Evolutionary conservation across 1,140 invertebrate genomes (phyloP).

Genomic region (Papilio glaucus): DNA sequence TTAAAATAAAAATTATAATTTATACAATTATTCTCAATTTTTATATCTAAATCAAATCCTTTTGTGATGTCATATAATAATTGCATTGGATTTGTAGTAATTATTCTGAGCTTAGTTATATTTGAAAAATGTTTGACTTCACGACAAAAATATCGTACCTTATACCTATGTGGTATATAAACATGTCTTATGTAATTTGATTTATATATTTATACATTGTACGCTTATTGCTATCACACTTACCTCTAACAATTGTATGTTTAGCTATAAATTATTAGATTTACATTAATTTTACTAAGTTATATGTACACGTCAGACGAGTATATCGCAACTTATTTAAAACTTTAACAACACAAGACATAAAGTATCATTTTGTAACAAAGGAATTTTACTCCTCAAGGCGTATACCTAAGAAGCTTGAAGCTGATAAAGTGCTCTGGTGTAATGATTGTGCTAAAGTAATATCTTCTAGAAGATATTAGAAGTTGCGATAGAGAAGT

Average conservation of each 20-base stretch:
- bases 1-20: neutral
- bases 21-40: neutral
- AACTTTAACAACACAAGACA: neutral
- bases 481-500: neutral
- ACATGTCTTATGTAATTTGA: no score
- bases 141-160: no score
- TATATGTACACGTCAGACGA: neutral
- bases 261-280: neutral
- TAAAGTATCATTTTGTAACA: neutral
- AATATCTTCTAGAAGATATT: neutral
- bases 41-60: conserved; percentile 10
- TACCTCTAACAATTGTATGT: neutral
- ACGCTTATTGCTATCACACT: neutral
- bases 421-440: neutral
- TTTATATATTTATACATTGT: no score
- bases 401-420: neutral
- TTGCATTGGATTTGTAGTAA: conserved; percentile 12
- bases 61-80: conserved; percentile 4
- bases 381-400: no score
- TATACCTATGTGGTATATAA: no score
- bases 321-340: conserved; percentile 6
- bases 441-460: neutral
- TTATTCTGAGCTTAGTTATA: neutral
- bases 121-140: neutral
- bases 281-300: neutral